phyloP scores from a whole-genome alignment of 1,140 invertebrate genomes.

The Platorchestia sp. region DNA sequence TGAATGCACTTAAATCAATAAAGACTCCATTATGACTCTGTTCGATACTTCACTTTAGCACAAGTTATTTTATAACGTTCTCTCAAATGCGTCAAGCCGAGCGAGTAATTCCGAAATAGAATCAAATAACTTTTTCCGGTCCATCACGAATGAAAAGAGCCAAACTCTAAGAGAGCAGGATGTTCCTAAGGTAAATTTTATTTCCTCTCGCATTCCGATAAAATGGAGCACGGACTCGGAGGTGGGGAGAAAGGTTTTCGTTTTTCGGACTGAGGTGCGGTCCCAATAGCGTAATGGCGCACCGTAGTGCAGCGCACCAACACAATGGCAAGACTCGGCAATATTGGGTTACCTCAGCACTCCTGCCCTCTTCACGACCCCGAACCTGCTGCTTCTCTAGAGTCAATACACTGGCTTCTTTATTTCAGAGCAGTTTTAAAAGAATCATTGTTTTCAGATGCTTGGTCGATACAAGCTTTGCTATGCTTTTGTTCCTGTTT shows the following conservation, averaged over 20 bases:
- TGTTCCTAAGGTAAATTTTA: not conserved
- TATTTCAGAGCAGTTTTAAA: not conserved
- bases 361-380: not conserved
- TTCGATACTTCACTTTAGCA: not conserved
- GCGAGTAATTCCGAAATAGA: not conserved
- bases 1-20: not conserved
- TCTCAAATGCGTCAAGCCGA: not conserved
- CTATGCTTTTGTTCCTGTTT: not conserved
- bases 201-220: not conserved
- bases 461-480: not conserved
- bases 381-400: not conserved
- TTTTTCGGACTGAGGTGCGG: not conserved
- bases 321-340: constrained; percentile 9
- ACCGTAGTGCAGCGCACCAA: not conserved
- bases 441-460: not conserved
- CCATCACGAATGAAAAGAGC: not conserved
- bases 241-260: not conserved
- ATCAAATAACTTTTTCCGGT: not conserved
- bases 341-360: constrained; percentile 34
- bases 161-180: not conserved
- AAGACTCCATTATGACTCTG: not conserved
- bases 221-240: not conserved
- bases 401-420: not conserved
- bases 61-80: not conserved
- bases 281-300: constrained; percentile 20